Percentiles rank a stretch among this genome's conserved stretches.
These are phyloP conservation scores for Flexamia atlantica DNA, from an alignment of 2,888 invertebrate genomes.

Conservation along the genomic window DNA sequence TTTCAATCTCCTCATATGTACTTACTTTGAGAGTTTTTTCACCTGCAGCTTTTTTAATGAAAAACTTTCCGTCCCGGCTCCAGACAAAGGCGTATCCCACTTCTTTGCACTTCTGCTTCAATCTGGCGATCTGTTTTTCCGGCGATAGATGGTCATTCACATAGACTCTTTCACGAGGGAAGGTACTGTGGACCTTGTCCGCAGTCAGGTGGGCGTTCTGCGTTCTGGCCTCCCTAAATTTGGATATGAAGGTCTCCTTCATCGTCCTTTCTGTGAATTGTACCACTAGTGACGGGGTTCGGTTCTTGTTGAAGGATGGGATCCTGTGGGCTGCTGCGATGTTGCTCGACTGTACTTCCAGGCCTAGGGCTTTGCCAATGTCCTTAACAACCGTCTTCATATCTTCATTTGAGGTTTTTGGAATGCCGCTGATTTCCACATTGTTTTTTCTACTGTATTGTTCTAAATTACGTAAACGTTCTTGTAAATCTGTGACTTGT, in stretches of 20 bases:
- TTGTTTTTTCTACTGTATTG: not conserved
- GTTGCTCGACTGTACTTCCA: not conserved
- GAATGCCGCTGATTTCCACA: slow-evolving; percentile 3
- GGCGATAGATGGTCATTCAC: slow-evolving; percentile 49
- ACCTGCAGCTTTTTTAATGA: not conserved
- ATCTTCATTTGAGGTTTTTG: slow-evolving; percentile 3
- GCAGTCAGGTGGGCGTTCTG: not conserved
- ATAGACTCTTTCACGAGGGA: slow-evolving; percentile 23
- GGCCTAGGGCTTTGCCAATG: not conserved
- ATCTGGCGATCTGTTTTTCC: slow-evolving; percentile 25
- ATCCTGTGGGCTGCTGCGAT: slow-evolving; percentile 49
- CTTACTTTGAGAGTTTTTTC: not conserved
- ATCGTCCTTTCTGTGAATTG: slow-evolving; percentile 2
- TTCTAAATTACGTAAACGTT: not conserved
- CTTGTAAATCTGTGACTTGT: not conserved
- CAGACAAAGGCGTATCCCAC: slow-evolving; percentile 11
- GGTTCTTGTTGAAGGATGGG: slow-evolving; percentile 38
- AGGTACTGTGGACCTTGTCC: slow-evolving; percentile 26
- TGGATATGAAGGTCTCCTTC: slow-evolving; percentile 41
- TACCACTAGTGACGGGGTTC: slow-evolving; percentile 7
- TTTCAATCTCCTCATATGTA: slow-evolving; percentile 20
- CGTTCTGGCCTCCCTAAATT: not conserved
- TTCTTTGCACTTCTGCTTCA: slow-evolving; percentile 52
- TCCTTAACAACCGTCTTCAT: not conserved
- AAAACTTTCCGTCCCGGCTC: slow-evolving; percentile 41